Base-by-base conservation (phyloP, 2,797 vertebrate genomes). In the Sandelia bainsii region DNA sequence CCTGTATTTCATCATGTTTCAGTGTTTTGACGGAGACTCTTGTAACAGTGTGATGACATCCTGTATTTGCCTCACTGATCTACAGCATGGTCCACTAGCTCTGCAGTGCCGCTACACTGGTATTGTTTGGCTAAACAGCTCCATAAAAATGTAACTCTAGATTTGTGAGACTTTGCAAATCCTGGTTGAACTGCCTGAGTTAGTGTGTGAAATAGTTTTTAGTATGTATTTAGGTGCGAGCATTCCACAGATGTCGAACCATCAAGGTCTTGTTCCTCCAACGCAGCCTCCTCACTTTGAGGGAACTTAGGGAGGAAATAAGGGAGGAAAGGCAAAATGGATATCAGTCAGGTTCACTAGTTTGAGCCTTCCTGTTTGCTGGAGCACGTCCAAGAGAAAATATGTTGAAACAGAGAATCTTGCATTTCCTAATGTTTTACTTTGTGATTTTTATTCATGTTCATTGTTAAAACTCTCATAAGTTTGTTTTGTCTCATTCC, bases 291-390 rank as follows among this genome's bases (percentile, higher is more conserved):
- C 64, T 84, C 71, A 56, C 70, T 79, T 51, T 66, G 37, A 81
- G 66, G 66, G 70, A 87, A 81, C 72, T 39, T 39, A 69, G 86
- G 86, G 91, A 89, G 86, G 86, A 72, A 62, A 82, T 70, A 20
- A 19, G 83, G 89, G 90, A 85, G 90, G 83, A 81, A 70, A 79
- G 60, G 50, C 57, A 16, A 60, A 83, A 85, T 69, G 71, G 44
- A 87, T 75, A 17, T 69, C 56, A 34, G 42, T 34, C 12, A 20
- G 77, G 82, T 85, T 91, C 87, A 90, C n/a, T 29, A 80, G 85
- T 87, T 90, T 82, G 89, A 69, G 20, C 58, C 39, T 84, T 49
- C 79, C 53, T 4, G 49, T 71, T 84, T 80, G 48, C 67, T 51
- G 6, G 40, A 64, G 58, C 59, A 27, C 4, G 10, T 67, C 48